Percentiles rank a stretch among this genome's conserved stretches.
Evolutionary conservation across 2,888 invertebrate genomes (phyloP).

Genomic region (Pristionchus exspectatus): DNA sequence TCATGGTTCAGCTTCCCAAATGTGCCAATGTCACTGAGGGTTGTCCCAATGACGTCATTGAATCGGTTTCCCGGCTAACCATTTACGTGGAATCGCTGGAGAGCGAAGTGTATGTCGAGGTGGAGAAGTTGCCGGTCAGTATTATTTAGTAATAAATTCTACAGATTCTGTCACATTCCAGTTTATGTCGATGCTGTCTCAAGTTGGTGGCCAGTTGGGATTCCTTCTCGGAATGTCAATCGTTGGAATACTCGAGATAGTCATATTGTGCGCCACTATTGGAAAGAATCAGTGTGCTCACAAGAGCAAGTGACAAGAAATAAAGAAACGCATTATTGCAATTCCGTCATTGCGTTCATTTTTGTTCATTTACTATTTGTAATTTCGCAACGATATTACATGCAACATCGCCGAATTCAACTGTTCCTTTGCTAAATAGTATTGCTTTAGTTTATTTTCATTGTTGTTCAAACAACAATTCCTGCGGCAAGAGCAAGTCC

Average conservation of each 20-base stretch:
- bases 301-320: background rate
- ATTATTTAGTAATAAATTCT: background rate
- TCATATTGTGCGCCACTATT: background rate
- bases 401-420: too few relatives aligned
- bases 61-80: background rate
- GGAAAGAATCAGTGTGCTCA: background rate
- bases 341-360: too few relatives aligned
- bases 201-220: background rate
- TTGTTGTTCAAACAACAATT: too few relatives aligned
- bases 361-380: too few relatives aligned
- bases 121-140: conserved; percentile 16
- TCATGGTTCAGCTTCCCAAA: background rate
- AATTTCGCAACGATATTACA: too few relatives aligned
- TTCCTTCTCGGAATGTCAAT: conserved; percentile 5
- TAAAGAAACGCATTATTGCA: too few relatives aligned
- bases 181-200: background rate
- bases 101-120: conserved; percentile 14
- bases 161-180: background rate
- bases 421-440: too few relatives aligned
- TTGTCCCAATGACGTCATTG: background rate
- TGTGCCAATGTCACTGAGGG: conserved; percentile 13
- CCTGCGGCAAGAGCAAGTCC: too few relatives aligned
- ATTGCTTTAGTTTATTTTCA: too few relatives aligned
- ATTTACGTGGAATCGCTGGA: conserved; percentile 46
- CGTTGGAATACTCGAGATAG: conserved; percentile 1